Percentiles rank a stretch among this genome's conserved stretches.
phyloP scores from a whole-genome alignment of 2,888 invertebrate genomes.

The Pachliopta kotzebuea region DNA sequence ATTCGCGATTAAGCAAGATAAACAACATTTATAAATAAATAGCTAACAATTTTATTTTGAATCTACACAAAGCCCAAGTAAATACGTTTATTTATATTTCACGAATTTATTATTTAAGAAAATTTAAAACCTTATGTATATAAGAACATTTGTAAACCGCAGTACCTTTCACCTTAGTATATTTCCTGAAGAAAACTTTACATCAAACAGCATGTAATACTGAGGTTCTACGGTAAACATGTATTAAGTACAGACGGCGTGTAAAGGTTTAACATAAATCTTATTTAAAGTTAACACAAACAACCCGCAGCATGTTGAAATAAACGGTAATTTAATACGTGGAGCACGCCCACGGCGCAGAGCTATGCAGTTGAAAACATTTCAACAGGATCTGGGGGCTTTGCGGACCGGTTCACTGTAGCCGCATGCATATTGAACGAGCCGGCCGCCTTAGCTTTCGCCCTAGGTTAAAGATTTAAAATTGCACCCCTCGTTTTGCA shows the following conservation, averaged over 20 bases:
- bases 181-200: too few species aligned
- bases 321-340: conserved; percentile 25
- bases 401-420: conserved; percentile 26
- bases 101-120: too few species aligned
- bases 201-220: too few species aligned
- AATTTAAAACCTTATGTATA: too few species aligned
- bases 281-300: conserved; percentile 19
- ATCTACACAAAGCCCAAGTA: too few species aligned
- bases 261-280: conserved; percentile 11
- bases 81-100: too few species aligned
- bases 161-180: too few species aligned
- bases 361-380: conserved; percentile 30
- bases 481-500: conserved; percentile 17
- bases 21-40: too few species aligned
- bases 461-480: conserved; percentile 23
- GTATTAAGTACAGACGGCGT: neutral
- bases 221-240: too few species aligned
- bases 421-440: conserved; percentile 29
- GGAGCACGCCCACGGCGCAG: conserved; percentile 20
- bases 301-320: conserved; percentile 18
- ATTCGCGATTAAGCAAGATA: too few species aligned
- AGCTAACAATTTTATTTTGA: too few species aligned
- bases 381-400: conserved; percentile 30
- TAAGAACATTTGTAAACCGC: too few species aligned
- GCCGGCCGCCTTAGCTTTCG: conserved; percentile 17